These are phyloP conservation scores for Dendrocopos noguchii DNA, from an alignment of 2,113 vertebrate species.

Conservation along the genomic window DNA sequence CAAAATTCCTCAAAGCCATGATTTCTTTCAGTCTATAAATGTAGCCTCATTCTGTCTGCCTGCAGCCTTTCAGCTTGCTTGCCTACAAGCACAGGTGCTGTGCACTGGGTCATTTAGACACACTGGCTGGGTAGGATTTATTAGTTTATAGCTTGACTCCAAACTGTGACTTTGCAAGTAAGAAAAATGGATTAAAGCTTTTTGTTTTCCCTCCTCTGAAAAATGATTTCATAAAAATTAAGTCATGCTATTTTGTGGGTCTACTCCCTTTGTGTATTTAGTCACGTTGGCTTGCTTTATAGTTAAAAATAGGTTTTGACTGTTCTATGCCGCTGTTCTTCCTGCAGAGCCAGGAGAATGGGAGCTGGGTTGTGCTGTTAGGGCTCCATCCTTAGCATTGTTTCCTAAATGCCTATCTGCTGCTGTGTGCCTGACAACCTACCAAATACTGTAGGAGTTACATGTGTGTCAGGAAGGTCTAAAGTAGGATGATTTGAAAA, in stretches of 20 bases:
- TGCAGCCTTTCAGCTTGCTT: not conserved
- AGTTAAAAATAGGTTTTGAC: conserved; percentile 49
- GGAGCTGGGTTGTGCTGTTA: not conserved
- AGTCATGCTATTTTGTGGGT: not conserved
- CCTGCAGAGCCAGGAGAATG: conserved; percentile 41
- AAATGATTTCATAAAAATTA: not conserved
- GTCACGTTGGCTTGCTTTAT: conserved; percentile 1
- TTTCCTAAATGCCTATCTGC: not conserved
- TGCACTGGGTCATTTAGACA: not conserved
- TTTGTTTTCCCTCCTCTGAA: not conserved
- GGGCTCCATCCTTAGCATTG: not conserved
- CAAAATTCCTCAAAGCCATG: not conserved
- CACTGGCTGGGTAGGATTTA: not conserved
- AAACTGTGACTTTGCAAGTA: not conserved
- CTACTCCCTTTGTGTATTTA: conserved; percentile 18
- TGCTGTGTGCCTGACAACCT: not conserved
- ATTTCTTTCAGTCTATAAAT: not conserved
- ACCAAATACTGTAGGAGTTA: not conserved
- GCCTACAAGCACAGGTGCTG: not conserved
- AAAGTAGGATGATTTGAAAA: not conserved
- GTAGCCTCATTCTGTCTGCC: not conserved
- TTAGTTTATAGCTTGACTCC: not conserved
- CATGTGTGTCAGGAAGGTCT: not conserved
- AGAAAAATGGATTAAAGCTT: not conserved
- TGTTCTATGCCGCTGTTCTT: conserved; percentile 4